phyloP scores from a whole-genome alignment of 2,888 invertebrate genomes.

The Rhamphomyia laevipes region DNA sequence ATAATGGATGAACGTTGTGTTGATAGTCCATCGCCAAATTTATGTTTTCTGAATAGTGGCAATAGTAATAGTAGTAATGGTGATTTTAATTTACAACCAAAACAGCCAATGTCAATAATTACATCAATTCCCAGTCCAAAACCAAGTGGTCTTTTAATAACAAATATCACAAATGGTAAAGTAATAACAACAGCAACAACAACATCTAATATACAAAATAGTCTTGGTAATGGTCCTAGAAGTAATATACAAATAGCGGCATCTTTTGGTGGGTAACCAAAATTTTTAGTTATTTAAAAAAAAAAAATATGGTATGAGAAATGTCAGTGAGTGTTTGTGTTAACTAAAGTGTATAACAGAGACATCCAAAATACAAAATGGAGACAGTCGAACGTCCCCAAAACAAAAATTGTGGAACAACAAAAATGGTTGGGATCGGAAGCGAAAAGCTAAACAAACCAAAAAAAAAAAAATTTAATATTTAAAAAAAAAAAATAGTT shows the following conservation, averaged over 20 bases:
- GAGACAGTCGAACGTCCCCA: no score
- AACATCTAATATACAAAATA: conserved; percentile 6
- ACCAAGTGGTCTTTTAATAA: conserved; percentile 17
- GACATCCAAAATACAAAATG: no score
- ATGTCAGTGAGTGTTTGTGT: no score
- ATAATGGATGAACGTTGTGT: conserved; percentile 12
- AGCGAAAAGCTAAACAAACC: no score
- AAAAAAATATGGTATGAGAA: background rate
- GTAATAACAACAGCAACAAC: conserved; percentile 20
- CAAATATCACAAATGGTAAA: conserved; percentile 12
- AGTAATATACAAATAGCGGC: conserved; percentile 15
- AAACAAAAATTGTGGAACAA: no score
- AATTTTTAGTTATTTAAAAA: conserved; percentile 4
- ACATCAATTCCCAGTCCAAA: conserved; percentile 16
- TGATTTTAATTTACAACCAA: background rate
- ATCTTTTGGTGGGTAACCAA: conserved; percentile 30
- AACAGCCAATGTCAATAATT: conserved; percentile 6
- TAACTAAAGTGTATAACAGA: no score
- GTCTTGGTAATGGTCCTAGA: conserved; percentile 6
- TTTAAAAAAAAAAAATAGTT: no score
- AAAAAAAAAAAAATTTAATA: no score
- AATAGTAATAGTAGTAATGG: conserved; percentile 1
- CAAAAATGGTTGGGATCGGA: no score
- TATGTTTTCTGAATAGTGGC: background rate
- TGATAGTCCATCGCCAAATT: background rate